phyloP scores from a whole-genome alignment of 2,113 vertebrate species.

The Globicephala melas region DNA sequence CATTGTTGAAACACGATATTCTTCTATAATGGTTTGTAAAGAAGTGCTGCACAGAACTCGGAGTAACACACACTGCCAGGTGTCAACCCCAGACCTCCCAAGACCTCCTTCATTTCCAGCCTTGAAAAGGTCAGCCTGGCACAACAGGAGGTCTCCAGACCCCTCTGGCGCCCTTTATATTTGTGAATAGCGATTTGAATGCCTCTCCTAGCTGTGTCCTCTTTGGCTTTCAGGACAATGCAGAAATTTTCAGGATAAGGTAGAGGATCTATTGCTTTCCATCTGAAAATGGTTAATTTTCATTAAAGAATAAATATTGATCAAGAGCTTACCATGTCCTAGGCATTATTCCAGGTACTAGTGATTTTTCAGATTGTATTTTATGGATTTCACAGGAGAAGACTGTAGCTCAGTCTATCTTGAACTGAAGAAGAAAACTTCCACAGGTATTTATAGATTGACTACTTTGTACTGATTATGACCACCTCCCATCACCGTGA shows the following conservation, averaged over 20 bases:
- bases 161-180: not conserved
- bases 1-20: not conserved
- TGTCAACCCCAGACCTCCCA: not conserved
- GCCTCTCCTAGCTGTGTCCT: not conserved
- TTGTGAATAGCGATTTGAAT: not conserved
- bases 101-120: not conserved
- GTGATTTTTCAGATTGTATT: not conserved
- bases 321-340: not conserved
- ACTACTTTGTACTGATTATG: not conserved
- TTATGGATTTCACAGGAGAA: not conserved
- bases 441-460: not conserved
- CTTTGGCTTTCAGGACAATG: not conserved
- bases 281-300: constrained; percentile 21
- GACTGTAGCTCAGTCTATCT: not conserved
- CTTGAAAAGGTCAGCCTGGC: not conserved
- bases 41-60: not conserved
- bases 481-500: not conserved
- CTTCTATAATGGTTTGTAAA: not conserved
- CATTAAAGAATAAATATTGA: constrained; percentile 8
- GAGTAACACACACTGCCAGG: not conserved
- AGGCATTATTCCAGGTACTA: not conserved
- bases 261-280: not conserved
- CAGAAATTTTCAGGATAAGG: not conserved
- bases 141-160: not conserved
- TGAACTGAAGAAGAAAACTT: not conserved